These are phyloP conservation scores for Acrossocheilus wenchowensis DNA, from an alignment of 2,797 vertebrate species.

Conservation along the genomic window DNA sequence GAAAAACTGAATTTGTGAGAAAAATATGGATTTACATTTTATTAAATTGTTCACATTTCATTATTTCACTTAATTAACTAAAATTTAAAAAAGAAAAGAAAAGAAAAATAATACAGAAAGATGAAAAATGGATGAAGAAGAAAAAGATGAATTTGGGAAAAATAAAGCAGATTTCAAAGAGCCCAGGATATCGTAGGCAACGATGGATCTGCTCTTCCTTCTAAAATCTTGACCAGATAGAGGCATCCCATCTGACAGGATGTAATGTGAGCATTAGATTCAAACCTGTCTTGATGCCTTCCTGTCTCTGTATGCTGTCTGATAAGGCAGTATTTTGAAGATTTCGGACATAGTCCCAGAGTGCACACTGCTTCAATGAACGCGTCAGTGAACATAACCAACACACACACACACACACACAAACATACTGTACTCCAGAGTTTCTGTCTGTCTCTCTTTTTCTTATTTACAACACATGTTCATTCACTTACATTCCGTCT, in stretches of 20 bases:
- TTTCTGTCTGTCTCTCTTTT: not conserved
- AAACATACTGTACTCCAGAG: not conserved
- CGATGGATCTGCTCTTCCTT: not conserved
- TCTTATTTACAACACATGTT: slow-evolving; percentile 4
- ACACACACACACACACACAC: slow-evolving; percentile 26
- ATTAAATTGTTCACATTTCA: too few relatives aligned
- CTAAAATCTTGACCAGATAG: not conserved
- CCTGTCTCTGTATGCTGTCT: not conserved
- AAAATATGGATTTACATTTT: too few relatives aligned
- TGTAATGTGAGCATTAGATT: not conserved
- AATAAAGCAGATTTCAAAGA: not conserved
- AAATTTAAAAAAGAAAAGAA: not conserved
- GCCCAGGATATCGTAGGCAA: not conserved
- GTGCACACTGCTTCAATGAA: slow-evolving; percentile 15
- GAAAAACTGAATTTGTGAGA: not conserved
- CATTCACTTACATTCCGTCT: not conserved
- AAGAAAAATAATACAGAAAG: not conserved
- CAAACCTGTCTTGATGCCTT: not conserved
- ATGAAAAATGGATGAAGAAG: not conserved
- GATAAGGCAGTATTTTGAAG: slow-evolving; percentile 8
- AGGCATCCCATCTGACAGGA: slow-evolving; percentile 14
- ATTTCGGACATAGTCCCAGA: slow-evolving; percentile 5
- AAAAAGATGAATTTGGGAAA: not conserved
- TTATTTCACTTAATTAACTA: not conserved
- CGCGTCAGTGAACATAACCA: slow-evolving; percentile 30